Evolutionary conservation across 2,888 invertebrate genomes (phyloP), one percentile per base, ranked within the genome.

Genomic region (Drosophila subsilvestris): DNA sequence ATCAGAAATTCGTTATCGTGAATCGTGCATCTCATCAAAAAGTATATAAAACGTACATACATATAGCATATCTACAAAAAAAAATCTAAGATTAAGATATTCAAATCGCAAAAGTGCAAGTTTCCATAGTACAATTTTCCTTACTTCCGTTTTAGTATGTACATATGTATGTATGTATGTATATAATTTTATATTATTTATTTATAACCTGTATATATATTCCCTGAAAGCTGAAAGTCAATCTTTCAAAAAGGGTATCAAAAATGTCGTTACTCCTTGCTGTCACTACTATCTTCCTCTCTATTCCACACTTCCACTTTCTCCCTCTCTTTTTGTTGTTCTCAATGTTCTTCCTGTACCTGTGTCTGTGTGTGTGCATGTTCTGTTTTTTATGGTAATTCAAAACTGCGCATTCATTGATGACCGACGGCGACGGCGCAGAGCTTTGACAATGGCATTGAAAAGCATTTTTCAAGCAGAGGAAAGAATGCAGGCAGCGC

Each of bases 361-460:
- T 50, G 57, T 55, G 56, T 58, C 50, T 56, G 54, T 42, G 25
- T 32, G 18, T 48, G 61, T 53, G 59, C 18, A 58, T 61, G 51
- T 47, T 27, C 7, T 56, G 20, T 53, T 66, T 22, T 63, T 42
- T 49, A 67, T 62, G 54, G 53, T 49, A 63, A 63, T 55, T 63
- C 32, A 55, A 63, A 70, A 67, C 70, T 54, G 70, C 60, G 70
- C 55, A 65, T 66, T 65, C 71, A 80, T 73, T 75, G 70, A 73
- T 69, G 72, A 69, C 70, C 62, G 56, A 60, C 63, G 75, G 55
- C 68, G 53, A 44, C 72, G 57, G 8, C 20, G 54, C 50, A 48
- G 57, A 72, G 60, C 85, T 74, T 68, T 87, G 82, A 69, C 82
- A 81, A 59, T 87, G 87, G 85, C 82, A 87, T 85, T 82, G 87